Percentiles rank a stretch among this genome's conserved stretches.
Evolutionary conservation across 2,888 invertebrate species (phyloP).

Genomic region (Schrankia costaestrigalis): DNA sequence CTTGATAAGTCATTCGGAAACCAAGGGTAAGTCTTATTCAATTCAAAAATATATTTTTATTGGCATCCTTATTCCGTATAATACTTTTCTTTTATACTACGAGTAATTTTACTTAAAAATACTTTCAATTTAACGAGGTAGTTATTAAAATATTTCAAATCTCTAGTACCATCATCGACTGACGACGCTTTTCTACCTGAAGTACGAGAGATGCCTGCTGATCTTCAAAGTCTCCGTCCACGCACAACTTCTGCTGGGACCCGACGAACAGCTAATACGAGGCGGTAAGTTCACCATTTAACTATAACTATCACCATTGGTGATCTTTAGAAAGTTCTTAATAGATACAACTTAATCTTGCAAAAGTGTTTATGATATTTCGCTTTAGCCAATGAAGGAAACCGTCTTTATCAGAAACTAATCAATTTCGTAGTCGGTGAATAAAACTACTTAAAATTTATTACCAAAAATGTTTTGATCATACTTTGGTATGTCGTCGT

Average conservation of each 20-base stretch:
- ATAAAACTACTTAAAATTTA: neutral
- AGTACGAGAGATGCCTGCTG: constrained; percentile 56
- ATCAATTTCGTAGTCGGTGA: too few species aligned
- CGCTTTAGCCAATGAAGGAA: constrained; percentile 9
- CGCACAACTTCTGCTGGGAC: constrained; percentile 70
- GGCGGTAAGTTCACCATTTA: constrained; percentile 52
- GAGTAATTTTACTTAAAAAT: too few species aligned
- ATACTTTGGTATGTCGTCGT: constrained; percentile 11
- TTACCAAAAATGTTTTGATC: constrained; percentile 10
- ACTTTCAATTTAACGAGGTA: too few species aligned
- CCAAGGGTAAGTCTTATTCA: too few species aligned
- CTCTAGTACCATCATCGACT: constrained; percentile 56
- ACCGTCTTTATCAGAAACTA: too few species aligned
- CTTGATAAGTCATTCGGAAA: too few species aligned
- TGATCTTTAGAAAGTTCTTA: neutral
- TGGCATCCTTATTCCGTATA: too few species aligned
- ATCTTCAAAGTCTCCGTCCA: constrained; percentile 57
- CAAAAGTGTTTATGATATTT: constrained; percentile 9
- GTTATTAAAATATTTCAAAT: too few species aligned
- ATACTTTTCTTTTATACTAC: too few species aligned
- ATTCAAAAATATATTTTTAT: too few species aligned
- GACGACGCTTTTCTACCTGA: constrained; percentile 74
- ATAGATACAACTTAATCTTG: constrained; percentile 3
- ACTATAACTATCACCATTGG: neutral
- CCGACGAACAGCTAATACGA: constrained; percentile 69